Conservation (phyloP, 2,888 invertebrate species). For the Pyrrhosoma nymphula region DNA sequence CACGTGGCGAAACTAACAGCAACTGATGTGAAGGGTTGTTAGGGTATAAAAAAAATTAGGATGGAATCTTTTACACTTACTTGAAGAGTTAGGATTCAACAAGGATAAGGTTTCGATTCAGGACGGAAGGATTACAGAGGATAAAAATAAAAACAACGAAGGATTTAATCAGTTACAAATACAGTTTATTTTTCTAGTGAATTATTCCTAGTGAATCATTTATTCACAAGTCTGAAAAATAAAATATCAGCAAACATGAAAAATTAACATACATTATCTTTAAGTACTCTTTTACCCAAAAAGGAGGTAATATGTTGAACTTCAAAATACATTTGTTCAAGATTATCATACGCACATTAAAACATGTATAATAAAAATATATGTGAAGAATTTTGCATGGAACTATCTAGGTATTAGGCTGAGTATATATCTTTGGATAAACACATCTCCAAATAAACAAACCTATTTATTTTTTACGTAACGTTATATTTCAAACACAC, state of each 20-base stretch:
- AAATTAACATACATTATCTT: slow-evolving; percentile 73
- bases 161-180: slow-evolving; percentile 72
- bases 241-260: slow-evolving; percentile 73
- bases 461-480: slow-evolving; percentile 72
- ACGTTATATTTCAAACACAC: slow-evolving; percentile 72
- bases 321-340: slow-evolving; percentile 73
- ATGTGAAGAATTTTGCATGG: slow-evolving; percentile 73
- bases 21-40: neutral
- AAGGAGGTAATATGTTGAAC: slow-evolving; percentile 73
- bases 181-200: slow-evolving; percentile 73
- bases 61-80: neutral
- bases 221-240: slow-evolving; percentile 73
- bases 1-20: neutral
- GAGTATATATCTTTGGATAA: slow-evolving; percentile 73
- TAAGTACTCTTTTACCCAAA: slow-evolving; percentile 73
- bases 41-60: neutral
- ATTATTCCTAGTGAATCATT: slow-evolving; percentile 73
- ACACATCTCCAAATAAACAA: slow-evolving; percentile 72
- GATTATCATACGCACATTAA: slow-evolving; percentile 74
- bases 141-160: slow-evolving; percentile 45
- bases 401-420: slow-evolving; percentile 72
- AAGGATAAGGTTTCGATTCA: neutral
- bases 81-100: neutral
- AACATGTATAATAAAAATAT: slow-evolving; percentile 74
- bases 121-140: slow-evolving; percentile 32